Conservation (phyloP, 2,888 invertebrate genomes). For the Neria commutata region DNA sequence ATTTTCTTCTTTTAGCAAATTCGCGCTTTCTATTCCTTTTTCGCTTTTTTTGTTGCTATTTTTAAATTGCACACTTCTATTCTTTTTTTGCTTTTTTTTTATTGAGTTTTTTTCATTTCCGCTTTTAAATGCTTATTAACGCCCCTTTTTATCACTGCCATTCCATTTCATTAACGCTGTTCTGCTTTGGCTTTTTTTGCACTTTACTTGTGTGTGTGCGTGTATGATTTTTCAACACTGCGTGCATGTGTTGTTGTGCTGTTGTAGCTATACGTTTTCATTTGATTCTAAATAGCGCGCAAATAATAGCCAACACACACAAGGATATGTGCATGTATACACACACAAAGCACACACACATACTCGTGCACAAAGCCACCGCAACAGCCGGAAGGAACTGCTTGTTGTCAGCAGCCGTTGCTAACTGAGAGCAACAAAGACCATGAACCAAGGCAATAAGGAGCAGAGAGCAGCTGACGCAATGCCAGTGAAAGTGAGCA, state of each 20-base stretch:
- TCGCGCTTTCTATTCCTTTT: background rate
- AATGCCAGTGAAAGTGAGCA: background rate
- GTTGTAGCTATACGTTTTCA: background rate
- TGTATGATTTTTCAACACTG: too few relatives aligned
- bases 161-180: background rate
- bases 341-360: too few relatives aligned
- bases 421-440: background rate
- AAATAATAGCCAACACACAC: too few relatives aligned
- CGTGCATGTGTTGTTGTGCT: background rate
- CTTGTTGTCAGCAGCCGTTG: background rate
- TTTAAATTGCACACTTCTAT: background rate
- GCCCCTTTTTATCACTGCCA: background rate
- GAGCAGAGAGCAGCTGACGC: too few relatives aligned
- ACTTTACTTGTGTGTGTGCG: background rate
- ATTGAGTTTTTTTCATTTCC: background rate
- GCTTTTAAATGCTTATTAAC: background rate
- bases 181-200: background rate
- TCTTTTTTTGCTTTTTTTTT: slow-evolving; percentile 1
- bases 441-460: background rate
- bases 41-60: background rate
- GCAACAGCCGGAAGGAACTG: background rate
- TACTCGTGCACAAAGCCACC: background rate
- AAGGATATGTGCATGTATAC: too few relatives aligned
- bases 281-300: too few relatives aligned
- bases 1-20: too few relatives aligned